These are phyloP conservation scores for Lutraria lutraria DNA, from an alignment of 2,888 invertebrate species.

Conservation along the genomic window DNA sequence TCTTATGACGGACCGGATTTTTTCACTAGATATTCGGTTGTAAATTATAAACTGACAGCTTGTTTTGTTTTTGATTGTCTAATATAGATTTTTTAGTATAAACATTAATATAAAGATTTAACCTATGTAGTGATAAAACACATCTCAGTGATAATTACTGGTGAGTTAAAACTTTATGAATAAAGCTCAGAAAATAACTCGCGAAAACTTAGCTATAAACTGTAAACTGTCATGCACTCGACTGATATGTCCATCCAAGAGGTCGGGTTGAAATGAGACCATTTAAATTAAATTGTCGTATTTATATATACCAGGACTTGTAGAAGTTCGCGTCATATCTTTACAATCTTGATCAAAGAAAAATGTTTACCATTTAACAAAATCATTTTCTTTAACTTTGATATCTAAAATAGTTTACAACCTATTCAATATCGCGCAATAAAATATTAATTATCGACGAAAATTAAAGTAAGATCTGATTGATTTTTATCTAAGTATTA, in stretches of 20 bases:
- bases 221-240: background rate
- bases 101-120: background rate
- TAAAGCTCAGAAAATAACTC: background rate
- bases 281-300: background rate
- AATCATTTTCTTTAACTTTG: slow-evolving; percentile 5
- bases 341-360: slow-evolving; percentile 27
- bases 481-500: slow-evolving; percentile 63
- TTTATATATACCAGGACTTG: background rate
- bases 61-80: background rate
- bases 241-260: background rate
- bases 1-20: slow-evolving; percentile 57
- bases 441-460: slow-evolving; percentile 62
- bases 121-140: background rate
- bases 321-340: background rate
- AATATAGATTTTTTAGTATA: background rate
- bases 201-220: background rate
- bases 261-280: background rate
- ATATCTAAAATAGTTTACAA: slow-evolving; percentile 50
- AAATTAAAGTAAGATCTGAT: slow-evolving; percentile 37
- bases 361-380: slow-evolving; percentile 18
- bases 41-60: slow-evolving; percentile 22
- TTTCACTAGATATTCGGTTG: slow-evolving; percentile 36
- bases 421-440: slow-evolving; percentile 47
- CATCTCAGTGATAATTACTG: background rate
- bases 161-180: slow-evolving; percentile 12